A percentile compares a stretch with the other conserved stretches of the same genome.
These are phyloP conservation scores for Gallirallus australis DNA, from an alignment of 2,797 vertebrate genomes.

Conservation along the genomic window DNA sequence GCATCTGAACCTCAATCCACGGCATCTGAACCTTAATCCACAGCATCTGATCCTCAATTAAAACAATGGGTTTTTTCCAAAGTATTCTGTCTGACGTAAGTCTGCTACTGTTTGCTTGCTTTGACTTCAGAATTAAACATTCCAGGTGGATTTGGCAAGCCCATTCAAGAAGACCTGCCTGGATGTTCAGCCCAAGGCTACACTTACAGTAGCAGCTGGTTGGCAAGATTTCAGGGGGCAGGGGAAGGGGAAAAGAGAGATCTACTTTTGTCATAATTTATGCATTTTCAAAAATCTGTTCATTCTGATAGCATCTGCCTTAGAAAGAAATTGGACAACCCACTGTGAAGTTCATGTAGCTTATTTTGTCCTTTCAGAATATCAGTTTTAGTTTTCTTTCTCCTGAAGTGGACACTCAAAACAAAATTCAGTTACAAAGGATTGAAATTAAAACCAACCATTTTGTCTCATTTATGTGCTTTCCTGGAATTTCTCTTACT, in stretches of 20 bases:
- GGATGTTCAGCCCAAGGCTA: not conserved
- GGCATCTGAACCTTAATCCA: not conserved
- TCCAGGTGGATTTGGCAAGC: not conserved
- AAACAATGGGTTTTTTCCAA: not conserved
- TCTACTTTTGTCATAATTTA: not conserved
- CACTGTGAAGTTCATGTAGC: not conserved
- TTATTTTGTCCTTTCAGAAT: not conserved
- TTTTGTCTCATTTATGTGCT: slow-evolving; percentile 2
- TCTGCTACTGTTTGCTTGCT: not conserved
- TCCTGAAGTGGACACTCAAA: not conserved
- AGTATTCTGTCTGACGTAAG: not conserved
- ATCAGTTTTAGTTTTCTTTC: not conserved
- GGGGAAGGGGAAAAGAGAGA: not conserved
- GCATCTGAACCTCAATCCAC: not conserved
- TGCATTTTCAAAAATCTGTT: not conserved
- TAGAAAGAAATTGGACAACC: not conserved
- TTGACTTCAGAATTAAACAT: not conserved
- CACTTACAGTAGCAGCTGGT: not conserved
- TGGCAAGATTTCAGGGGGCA: not conserved
- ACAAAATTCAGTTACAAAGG: not conserved
- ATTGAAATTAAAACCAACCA: not conserved
- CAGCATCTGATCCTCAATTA: not conserved
- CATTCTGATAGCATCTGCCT: not conserved
- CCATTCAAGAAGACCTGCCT: not conserved
- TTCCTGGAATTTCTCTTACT: slow-evolving; percentile 37